phyloP scores from a whole-genome alignment of 2,888 invertebrate genomes.

The Andrena haemorrhoa region DNA sequence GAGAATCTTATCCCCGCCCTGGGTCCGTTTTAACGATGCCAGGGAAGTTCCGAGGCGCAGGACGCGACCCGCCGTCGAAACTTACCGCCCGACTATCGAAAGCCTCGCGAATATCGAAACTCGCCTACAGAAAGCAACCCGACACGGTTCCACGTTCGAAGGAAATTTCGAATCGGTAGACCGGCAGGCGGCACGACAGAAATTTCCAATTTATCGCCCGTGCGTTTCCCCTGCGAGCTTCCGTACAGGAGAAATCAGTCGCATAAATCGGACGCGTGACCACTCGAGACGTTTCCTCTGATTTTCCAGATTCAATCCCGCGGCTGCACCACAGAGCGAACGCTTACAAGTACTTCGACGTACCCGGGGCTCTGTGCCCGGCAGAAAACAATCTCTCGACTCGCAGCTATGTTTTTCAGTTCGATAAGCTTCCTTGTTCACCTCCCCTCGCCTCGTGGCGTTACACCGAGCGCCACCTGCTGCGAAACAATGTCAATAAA shows the following conservation, averaged over 20 bases:
- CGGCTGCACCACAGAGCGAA: not conserved
- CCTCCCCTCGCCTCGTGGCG: not conserved
- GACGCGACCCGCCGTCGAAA: not conserved
- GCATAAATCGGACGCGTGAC: not conserved
- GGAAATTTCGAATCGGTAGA: not conserved
- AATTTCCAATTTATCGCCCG: not conserved
- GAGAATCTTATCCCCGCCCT: slow-evolving; percentile 12
- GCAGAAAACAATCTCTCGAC: slow-evolving; percentile 30
- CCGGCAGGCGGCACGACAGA: not conserved
- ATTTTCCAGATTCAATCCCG: slow-evolving; percentile 3
- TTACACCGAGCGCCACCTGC: not conserved
- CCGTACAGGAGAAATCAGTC: slow-evolving; percentile 7
- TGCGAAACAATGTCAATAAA: slow-evolving; percentile 15
- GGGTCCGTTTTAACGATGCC: slow-evolving; percentile 16
- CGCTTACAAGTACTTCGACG: slow-evolving; percentile 12
- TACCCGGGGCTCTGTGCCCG: not conserved
- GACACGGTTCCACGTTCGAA: not conserved
- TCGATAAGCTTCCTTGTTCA: slow-evolving; percentile 1
- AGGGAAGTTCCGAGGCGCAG: slow-evolving; percentile 7
- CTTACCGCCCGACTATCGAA: not conserved
- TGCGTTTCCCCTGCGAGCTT: not conserved
- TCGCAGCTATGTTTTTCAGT: not conserved
- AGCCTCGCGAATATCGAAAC: not conserved
- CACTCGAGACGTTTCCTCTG: not conserved
- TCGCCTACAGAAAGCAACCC: not conserved